Base-by-base conservation (phyloP, 2,888 invertebrate species). In the Drosophila koepferae region DNA sequence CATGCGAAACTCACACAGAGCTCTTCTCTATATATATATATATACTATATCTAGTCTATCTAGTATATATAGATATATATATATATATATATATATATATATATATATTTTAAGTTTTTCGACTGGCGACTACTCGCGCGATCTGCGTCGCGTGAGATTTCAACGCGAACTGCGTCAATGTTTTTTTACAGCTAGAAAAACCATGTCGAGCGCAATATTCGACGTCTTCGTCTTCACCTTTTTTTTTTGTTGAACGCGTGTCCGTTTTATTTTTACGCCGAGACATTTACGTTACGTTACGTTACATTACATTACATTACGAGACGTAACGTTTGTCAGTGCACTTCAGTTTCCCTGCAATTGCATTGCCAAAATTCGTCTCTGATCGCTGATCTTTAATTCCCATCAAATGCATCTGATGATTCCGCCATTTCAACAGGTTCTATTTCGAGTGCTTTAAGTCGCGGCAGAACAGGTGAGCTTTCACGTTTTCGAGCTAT, bases 101-200 rank as follows among this genome's bases (percentile, higher is more conserved):
- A 20, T 58, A 56, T 53, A 63, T 49, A 38, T 53, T 36, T 51
- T 28, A 28, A 28, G 28, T 31, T 18, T 16, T 48, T 28, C 38
- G 43, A 41, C 46, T 59, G 44, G 44, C 58, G 20, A 62, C 72
- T 20, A 59, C 58, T 83, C 75, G 83, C 81, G 73, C 88, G 86
- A 88, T 80, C 85, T 77, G 79, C 69, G 77, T 77, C 81, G 86
- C 80, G 74, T 83, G 89, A 86, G 82, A 83, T 81, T 81, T 86
- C 77, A 88, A 86, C 79, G 71, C 70, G 75, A 81, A 86, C 86
- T 86, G 86, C 70, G 68, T 53, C 63, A 31, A 71, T 66, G 55
- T 55, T 55, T 63, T 51, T 62, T 62, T 49, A 53, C 40, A 66
- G 69, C 68, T 68, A 53, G 54, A 36, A 77, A 80, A 36, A 16